These are phyloP conservation scores for Procavia capensis DNA, from an alignment of 2,113 vertebrate genomes.

Conservation along the genomic window DNA sequence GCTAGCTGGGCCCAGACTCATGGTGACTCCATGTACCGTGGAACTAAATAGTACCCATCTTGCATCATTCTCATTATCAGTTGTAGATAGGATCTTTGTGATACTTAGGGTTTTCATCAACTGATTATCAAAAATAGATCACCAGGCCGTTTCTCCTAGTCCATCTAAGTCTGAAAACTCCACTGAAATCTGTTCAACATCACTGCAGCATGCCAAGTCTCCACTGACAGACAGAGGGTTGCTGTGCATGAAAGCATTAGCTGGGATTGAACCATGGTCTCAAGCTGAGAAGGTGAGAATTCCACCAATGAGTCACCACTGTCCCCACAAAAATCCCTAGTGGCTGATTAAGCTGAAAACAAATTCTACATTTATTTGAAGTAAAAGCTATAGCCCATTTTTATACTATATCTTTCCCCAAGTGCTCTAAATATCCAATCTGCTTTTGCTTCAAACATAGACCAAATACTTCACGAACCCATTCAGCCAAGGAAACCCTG, in stretches of 20 bases:
- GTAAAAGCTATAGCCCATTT: not conserved
- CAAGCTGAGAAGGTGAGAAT: not conserved
- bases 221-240: not conserved
- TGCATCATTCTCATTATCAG: not conserved
- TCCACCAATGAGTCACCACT: not conserved
- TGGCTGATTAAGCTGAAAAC: not conserved
- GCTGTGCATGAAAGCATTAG: not conserved
- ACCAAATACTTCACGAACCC: not conserved
- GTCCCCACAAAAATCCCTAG: not conserved
- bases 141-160: not conserved
- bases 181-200: not conserved
- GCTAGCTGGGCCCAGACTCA: not conserved
- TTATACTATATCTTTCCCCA: not conserved
- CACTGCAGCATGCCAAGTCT: not conserved
- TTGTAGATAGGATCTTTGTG: too few species aligned
- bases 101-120: too few species aligned
- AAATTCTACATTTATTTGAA: not conserved
- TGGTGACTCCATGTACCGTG: not conserved
- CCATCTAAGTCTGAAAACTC: not conserved
- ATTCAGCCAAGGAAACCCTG: not conserved
- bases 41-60: not conserved
- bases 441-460: conserved; percentile 5
- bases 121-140: too few species aligned
- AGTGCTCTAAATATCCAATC: not conserved
- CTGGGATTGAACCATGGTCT: not conserved